Evolutionary conservation across 2,888 invertebrate species (phyloP), one percentile per base, ranked within the genome.

Genomic region (Apeira syringaria): DNA sequence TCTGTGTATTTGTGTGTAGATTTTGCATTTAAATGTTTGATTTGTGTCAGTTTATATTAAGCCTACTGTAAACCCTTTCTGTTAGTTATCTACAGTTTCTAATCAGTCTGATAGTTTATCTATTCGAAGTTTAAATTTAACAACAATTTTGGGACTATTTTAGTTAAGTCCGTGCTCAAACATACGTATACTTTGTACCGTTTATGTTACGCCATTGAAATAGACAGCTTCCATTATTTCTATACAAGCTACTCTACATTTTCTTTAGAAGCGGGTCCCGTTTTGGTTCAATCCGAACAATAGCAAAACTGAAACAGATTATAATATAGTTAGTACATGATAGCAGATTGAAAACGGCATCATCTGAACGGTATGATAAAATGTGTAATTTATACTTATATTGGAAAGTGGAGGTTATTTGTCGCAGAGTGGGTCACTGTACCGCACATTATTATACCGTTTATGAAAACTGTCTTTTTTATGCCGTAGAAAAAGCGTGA

Each of bases 381-480:
- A 69, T 57, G 45, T 64, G 61, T 68, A 68, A 68, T 64, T 61
- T 62, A 64, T 59, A 64, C 54, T 59, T 48, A 54, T 56, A 53
- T 68, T 68, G 69, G 66, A 72, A 74, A 78, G 72, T 71, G 60
- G 61, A 60, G 47, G 54, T 59, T 60, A 70, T 67, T 66, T 66
- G 59, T 48, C 47, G 40, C 50, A 59, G 7, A 72, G 64, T 74
- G 56, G 73, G 77, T 63, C 66, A 71, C 58, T 65, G 57, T 68
- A 64, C 59, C 60, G 64, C 53, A 60, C 61, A 56, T 63, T 73
- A 68, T 60, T 37, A 38, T 49, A 47, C 36, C 38, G 53, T 25
- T 25, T 30, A 39, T 28, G 31, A 42, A 42, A 37, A 42, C 39
- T 28, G 44, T 36, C 33, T 47, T 46, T 47, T 46, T 39, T 29